Conservation (phyloP, 2,113 vertebrate species). For the Thymallus thymallus region DNA sequence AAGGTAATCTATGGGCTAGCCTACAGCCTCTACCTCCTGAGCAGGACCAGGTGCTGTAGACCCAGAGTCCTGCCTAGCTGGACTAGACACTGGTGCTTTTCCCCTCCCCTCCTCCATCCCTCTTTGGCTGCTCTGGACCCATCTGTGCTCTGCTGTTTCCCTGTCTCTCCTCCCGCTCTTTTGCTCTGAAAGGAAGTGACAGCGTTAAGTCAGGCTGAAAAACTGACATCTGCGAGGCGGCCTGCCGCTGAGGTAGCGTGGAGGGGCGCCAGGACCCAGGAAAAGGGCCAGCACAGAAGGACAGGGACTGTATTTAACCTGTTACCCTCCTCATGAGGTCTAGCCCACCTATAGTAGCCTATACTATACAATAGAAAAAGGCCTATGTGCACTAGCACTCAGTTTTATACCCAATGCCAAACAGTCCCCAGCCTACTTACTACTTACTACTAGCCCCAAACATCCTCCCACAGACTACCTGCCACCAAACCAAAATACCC, state of each 20-base stretch:
- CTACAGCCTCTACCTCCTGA: neutral
- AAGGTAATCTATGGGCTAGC: neutral
- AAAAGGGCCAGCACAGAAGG: neutral
- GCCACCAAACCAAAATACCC: neutral
- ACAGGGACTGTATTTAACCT: neutral
- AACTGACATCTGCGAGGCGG: neutral
- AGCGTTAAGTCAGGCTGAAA: slow-evolving; percentile 4
- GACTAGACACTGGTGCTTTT: neutral
- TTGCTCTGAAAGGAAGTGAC: neutral
- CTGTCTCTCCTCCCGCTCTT: neutral
- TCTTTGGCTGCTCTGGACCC: neutral
- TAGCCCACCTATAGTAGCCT: neutral
- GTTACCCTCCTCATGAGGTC: neutral
- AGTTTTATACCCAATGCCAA: neutral
- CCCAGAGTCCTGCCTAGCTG: neutral
- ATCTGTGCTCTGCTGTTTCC: slow-evolving; percentile 5
- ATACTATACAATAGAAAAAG: too few relatives aligned
- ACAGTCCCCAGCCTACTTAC: neutral
- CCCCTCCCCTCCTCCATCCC: neutral
- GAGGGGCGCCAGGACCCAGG: neutral
- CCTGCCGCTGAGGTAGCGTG: neutral
- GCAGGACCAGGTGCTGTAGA: neutral
- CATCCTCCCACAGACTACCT: neutral
- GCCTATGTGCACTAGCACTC: too few relatives aligned
- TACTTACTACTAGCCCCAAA: neutral